These are phyloP conservation scores for Metalampra italica DNA, from an alignment of 2,888 invertebrate genomes.

Conservation along the genomic window DNA sequence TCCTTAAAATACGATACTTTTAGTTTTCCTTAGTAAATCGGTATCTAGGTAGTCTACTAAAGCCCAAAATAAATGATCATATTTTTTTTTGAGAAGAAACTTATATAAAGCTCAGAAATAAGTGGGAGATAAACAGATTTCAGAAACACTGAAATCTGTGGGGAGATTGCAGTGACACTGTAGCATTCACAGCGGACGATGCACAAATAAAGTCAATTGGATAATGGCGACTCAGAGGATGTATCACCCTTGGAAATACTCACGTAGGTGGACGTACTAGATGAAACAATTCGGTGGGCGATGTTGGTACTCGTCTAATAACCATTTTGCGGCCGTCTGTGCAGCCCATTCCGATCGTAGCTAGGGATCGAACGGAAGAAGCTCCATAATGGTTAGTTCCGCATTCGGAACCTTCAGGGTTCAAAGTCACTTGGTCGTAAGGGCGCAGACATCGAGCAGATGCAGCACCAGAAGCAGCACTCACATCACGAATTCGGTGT, in stretches of 20 bases:
- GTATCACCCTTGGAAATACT: conserved; percentile 72
- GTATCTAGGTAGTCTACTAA: no score
- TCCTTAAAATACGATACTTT: no score
- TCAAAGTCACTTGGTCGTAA: conserved; percentile 68
- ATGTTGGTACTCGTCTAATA: conserved; percentile 89
- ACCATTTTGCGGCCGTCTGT: conserved; percentile 93
- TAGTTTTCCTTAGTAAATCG: no score
- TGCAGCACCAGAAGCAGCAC: conserved; percentile 65
- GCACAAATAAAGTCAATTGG: conserved; percentile 51
- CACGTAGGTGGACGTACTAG: conserved; percentile 91
- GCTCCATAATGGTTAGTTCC: conserved; percentile 81
- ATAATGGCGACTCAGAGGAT: conserved; percentile 65
- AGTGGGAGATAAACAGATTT: no score
- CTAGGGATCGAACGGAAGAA: conserved; percentile 86
- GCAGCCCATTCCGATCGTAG: conserved; percentile 92
- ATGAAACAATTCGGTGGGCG: conserved; percentile 91
- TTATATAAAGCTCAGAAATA: no score
- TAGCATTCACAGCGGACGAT: conserved; percentile 8
- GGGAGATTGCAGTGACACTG: not conserved
- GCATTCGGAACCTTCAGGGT: conserved; percentile 80
- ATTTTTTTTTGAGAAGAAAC: no score
- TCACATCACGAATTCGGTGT: conserved; percentile 66
- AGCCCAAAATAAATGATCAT: no score
- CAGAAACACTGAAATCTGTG: no score
- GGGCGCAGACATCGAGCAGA: conserved; percentile 69